Conservation (phyloP, 2,888 invertebrate genomes). For the Melangyna quadrimaculata region DNA sequence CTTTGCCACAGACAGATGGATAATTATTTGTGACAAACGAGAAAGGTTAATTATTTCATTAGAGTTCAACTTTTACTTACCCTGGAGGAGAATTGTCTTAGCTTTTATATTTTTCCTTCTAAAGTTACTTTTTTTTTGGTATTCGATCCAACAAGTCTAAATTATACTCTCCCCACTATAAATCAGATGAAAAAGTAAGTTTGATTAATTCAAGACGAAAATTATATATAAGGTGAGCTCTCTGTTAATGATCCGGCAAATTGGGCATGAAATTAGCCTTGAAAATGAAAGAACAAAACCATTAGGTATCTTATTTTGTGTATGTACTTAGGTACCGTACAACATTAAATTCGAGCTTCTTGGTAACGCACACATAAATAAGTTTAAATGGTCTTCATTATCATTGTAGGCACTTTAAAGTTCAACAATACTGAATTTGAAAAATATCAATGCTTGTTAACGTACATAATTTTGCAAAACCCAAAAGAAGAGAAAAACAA, state of each 20-base stretch:
- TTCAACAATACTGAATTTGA: background rate
- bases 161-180: background rate
- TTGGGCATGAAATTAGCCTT: background rate
- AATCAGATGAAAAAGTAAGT: background rate
- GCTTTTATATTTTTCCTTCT: constrained; percentile 54
- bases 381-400: background rate
- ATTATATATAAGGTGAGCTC: background rate
- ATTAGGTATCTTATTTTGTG: background rate
- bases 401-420: background rate
- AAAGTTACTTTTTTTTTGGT: background rate
- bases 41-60: constrained; percentile 67
- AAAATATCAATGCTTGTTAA: background rate
- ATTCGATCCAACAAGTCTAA: background rate
- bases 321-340: background rate
- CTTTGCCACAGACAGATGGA: constrained; percentile 57
- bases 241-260: background rate
- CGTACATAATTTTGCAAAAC: background rate
- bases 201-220: constrained; percentile 1
- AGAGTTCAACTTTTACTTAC: constrained; percentile 21
- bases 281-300: background rate
- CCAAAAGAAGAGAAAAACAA: background rate
- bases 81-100: constrained; percentile 23
- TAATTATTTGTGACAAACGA: constrained; percentile 37
- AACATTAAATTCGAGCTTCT: background rate
- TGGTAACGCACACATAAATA: background rate